Evolutionary conservation across 2,797 vertebrate species (phyloP).

Genomic region (Nothura maculosa): DNA sequence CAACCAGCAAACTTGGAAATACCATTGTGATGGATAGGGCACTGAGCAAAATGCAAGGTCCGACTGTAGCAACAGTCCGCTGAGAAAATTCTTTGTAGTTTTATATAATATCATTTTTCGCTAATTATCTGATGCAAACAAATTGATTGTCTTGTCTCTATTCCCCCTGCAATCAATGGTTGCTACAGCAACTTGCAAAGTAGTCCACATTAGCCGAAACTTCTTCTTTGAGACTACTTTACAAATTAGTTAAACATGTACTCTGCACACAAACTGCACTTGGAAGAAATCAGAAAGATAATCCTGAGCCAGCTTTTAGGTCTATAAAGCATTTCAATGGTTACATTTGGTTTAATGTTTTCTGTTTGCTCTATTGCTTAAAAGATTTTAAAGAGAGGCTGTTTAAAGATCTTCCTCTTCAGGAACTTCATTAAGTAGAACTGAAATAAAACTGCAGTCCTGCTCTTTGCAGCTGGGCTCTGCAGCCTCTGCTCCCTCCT

Average conservation of each 20-base stretch:
- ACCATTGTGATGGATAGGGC: background rate
- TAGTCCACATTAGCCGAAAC: constrained; percentile 17
- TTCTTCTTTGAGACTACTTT: constrained; percentile 32
- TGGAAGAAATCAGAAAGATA: constrained; percentile 49
- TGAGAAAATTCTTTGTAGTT: constrained; percentile 33
- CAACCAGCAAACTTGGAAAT: constrained; percentile 49
- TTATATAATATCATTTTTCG: constrained; percentile 37
- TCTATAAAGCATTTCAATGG: constrained; percentile 39
- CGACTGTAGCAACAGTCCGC: background rate
- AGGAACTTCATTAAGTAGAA: background rate
- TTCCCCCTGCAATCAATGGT: constrained; percentile 44
- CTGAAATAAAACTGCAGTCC: background rate
- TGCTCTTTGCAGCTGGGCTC: background rate
- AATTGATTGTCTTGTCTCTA: constrained; percentile 58
- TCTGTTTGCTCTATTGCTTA: constrained; percentile 16
- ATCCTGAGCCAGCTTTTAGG: constrained; percentile 38
- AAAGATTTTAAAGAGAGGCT: background rate
- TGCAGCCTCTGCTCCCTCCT: background rate
- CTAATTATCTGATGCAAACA: constrained; percentile 66
- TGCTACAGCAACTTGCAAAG: constrained; percentile 49
- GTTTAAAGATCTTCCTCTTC: background rate
- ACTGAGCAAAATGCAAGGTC: background rate
- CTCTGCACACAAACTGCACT: background rate
- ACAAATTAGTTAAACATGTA: constrained; percentile 50
- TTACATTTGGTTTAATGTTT: background rate